Evolutionary conservation across 2,888 invertebrate species (phyloP), one percentile per base, ranked within the genome.

Genomic region (Tachina lurida): DNA sequence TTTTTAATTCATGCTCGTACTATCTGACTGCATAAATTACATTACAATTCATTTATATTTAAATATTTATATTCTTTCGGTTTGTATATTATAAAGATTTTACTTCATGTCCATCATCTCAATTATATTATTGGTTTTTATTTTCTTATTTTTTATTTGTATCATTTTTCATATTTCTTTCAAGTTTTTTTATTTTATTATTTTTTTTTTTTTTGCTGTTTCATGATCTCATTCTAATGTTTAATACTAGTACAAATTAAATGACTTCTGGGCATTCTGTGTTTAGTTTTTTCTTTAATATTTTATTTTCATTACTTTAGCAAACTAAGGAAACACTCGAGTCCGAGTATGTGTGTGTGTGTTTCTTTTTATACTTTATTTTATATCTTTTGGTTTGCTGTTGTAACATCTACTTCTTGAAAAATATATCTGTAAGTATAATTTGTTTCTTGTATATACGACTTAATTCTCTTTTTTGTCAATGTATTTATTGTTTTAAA

Each of bases 391-490:
- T 56, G 54, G 15, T 7, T 60, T 31, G 31, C 31, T 80, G n/a
- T 47, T 65, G 10, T 74, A 74, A 74, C 74, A 81, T 68, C 58
- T 75, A 74, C 45, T 68, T 52, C 56, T 79, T 81, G 74, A 68
- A 81, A 81, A 81, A 81, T 81, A 74, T 81, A 68, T 81, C 19
- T 71, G 19, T 62, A 58, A 39, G 52, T 70, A 52, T 68, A 19
- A 49, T 63, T 63, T 39, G 15, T 77, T 77, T 31, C 7, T 31
- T 67, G 56, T 77, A 12, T 54, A 9, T 70, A 62, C 52, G 43
- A 49, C 31, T 63, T 62, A 22, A 43, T 52, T 78, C 47, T 70
- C 22, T 49, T 22, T 22, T 60, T 62, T 62, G n/a, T 43, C 31
- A 31, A 31, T 31, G 43, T 31, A 52, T 10, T 67, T 67, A 67